These are phyloP conservation scores for Drosophila dunni DNA, from an alignment of 1,140 invertebrate genomes.

Conservation along the genomic window DNA sequence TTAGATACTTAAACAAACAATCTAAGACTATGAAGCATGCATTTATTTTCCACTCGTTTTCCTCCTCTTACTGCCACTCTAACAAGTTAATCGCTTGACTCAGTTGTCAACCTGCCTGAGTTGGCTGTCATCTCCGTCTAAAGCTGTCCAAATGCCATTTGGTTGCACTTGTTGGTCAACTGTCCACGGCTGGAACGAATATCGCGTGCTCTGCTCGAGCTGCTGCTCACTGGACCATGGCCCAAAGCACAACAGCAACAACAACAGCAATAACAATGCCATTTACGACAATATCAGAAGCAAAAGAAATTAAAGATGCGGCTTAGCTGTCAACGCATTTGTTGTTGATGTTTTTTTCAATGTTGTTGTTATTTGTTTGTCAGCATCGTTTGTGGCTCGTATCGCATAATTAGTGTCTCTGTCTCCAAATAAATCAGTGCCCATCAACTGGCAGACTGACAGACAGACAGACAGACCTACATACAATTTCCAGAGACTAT, in stretches of 20 bases:
- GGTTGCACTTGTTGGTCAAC: conserved; percentile 62
- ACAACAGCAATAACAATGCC: conserved; percentile 16
- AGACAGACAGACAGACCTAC: not conserved
- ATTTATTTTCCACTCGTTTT: too few relatives aligned
- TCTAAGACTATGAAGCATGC: not conserved
- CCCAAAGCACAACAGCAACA: conserved; percentile 42
- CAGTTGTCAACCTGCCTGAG: conserved; percentile 72
- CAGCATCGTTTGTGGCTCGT: conserved; percentile 53
- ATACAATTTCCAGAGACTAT: conserved; percentile 25
- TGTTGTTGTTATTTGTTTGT: conserved; percentile 60
- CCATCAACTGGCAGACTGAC: conserved; percentile 31
- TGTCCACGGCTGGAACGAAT: conserved; percentile 52
- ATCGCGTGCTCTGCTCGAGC: conserved; percentile 66
- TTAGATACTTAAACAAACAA: not conserved
- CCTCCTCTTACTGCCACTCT: not conserved
- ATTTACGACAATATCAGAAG: conserved; percentile 3
- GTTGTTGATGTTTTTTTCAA: conserved; percentile 36
- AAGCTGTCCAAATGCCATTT: conserved; percentile 42
- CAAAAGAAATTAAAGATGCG: conserved; percentile 77
- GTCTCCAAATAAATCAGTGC: conserved; percentile 73
- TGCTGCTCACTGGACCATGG: conserved; percentile 67
- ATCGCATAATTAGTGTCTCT: conserved; percentile 77
- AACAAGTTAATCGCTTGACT: conserved; percentile 59
- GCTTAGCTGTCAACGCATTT: conserved; percentile 73
- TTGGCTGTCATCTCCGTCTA: conserved; percentile 50